Percentiles rank a stretch among this genome's conserved stretches.
Conservation (phyloP, 2,888 invertebrate genomes). For the Troilus luridus region DNA sequence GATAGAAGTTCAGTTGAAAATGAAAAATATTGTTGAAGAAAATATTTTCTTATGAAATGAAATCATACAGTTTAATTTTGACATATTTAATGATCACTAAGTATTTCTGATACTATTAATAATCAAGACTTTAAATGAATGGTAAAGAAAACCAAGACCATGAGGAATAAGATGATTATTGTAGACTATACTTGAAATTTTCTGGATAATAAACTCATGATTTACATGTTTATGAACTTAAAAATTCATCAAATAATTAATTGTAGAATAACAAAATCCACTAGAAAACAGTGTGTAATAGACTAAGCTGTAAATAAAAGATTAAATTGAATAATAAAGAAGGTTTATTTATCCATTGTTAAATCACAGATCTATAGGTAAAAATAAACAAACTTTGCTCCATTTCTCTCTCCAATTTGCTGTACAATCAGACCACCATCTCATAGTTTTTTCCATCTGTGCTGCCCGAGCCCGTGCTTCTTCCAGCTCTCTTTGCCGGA, state of each 20-base stretch:
- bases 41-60: too few species aligned
- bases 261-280: neutral
- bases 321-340: neutral
- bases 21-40: too few species aligned
- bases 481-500: constrained; percentile 86
- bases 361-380: neutral
- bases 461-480: constrained; percentile 94
- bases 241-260: neutral
- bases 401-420: constrained; percentile 97
- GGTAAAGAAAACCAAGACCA: neutral
- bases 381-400: constrained; percentile 78
- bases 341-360: neutral
- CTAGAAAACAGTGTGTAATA: neutral
- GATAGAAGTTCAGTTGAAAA: too few species aligned
- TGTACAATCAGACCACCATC: constrained; percentile 99
- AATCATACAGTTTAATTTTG: too few species aligned
- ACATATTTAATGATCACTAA: too few species aligned
- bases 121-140: neutral
- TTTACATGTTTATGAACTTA: neutral
- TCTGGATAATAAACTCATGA: neutral
- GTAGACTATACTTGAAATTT: neutral
- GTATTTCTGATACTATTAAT: too few species aligned
- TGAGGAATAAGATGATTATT: neutral
- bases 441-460: constrained; percentile 99
- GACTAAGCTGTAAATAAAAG: neutral